These are phyloP conservation scores for Psophia crepitans DNA, from an alignment of 2,113 vertebrate species.

Conservation along the genomic window DNA sequence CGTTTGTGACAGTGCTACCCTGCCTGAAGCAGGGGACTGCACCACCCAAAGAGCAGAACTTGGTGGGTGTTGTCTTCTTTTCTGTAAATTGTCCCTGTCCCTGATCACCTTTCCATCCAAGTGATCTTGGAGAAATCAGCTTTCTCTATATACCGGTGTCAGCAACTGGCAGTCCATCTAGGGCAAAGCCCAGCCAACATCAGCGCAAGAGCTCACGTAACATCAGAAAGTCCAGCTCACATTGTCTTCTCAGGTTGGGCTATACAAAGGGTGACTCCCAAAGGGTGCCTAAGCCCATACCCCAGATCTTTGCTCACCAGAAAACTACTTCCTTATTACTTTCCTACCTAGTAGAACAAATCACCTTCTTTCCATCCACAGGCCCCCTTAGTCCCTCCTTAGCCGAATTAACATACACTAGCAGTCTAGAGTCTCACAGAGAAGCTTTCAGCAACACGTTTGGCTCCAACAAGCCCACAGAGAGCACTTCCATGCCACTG, in stretches of 20 bases:
- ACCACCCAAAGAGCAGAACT: accelerated
- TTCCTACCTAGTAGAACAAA: not conserved
- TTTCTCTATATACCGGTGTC: not conserved
- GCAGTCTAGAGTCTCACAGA: not conserved
- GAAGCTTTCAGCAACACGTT: accelerated
- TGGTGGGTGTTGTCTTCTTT: not conserved
- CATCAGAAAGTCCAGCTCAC: not conserved
- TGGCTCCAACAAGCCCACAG: not conserved
- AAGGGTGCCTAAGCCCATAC: not conserved
- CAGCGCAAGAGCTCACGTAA: not conserved
- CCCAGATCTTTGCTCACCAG: not conserved
- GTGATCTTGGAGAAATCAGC: not conserved
- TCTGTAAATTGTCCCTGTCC: not conserved
- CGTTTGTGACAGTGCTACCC: not conserved
- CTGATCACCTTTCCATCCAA: not conserved
- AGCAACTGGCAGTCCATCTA: accelerated
- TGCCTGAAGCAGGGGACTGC: not conserved
- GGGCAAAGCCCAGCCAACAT: not conserved
- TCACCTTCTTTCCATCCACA: not conserved
- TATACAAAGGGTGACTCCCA: not conserved
- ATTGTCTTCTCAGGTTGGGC: not conserved
- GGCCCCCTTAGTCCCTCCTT: not conserved
- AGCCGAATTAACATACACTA: accelerated
- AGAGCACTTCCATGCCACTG: not conserved
- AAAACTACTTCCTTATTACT: not conserved